Base-by-base conservation (phyloP, 1,140 invertebrate species). In the Drosophila ficusphila region DNA sequence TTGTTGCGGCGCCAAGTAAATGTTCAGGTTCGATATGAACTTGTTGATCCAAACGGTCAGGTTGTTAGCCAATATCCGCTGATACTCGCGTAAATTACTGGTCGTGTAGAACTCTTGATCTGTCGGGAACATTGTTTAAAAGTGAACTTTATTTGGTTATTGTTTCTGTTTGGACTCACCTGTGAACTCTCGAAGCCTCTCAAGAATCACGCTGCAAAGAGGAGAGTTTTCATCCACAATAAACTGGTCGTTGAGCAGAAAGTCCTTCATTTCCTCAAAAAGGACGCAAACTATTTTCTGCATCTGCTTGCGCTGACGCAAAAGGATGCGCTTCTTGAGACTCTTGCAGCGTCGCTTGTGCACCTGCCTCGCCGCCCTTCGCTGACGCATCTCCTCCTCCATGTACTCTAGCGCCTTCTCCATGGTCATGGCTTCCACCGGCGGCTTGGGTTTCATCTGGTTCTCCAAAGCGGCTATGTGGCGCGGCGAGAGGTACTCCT, bases 41-140 rank as follows among this genome's bases (percentile, higher is more conserved):
- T 91, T 91, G 57, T 91, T 89, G n/a, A 91, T 90, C 90, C 90
- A 91, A 36, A 90, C 89, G 11, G 88, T 86, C 18, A 91, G 34
- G 47, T 91, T 91, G 46, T 89, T 88, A 19, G 90, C 75, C 18
- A 91, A 54, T 31, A 90, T 83, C 27, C 76, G 73, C 36, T 90
- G 88, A 57, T 89, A 90, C 31, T 90, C 85, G 1, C 86, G 65
- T 14, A 91, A 41, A 31, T 90, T 90, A 9, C 76, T 90, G 31
- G 90, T 90, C 3, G 90, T 90, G 39, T 85, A 90, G 44, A 90
- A 90, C 41, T 89, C 89, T 67, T 90, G 69, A 48, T 90, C 89
- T 90, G 41, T 16, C 29, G 16, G 38, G 18, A 12, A 49, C n/a
- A 42, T 47, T n/a, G 4, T 4, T 9, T 0, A 38, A 21, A n/a